These are phyloP conservation scores for Sitophilus oryzae DNA, from an alignment of 1,140 invertebrate species.

Conservation along the genomic window DNA sequence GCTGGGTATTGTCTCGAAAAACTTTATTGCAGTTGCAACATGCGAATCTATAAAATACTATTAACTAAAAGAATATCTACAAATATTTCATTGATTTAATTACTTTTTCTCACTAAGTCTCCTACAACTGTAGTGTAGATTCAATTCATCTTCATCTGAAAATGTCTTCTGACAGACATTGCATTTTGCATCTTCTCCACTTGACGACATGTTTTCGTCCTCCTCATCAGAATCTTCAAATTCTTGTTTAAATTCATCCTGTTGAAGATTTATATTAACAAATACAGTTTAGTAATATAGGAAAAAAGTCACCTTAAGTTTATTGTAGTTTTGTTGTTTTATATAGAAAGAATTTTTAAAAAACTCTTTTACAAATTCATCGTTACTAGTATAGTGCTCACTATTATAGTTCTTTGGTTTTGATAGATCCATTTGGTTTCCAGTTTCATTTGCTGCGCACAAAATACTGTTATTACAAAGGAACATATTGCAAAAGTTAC, in stretches of 20 bases:
- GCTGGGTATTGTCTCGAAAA: slow-evolving; percentile 36
- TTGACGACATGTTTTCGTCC: neutral
- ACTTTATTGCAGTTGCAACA: slow-evolving; percentile 35
- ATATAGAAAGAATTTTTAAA: neutral
- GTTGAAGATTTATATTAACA: no score
- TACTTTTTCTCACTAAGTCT: slow-evolving; percentile 21
- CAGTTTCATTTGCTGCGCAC: neutral
- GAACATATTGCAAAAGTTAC: neutral
- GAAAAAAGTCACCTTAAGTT: no score
- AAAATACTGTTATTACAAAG: neutral
- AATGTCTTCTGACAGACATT: slow-evolving; percentile 28
- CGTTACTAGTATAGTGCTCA: neutral
- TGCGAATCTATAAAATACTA: slow-evolving; percentile 16
- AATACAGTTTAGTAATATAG: no score
- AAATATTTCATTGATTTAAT: slow-evolving; percentile 5
- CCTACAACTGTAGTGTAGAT: slow-evolving; percentile 23
- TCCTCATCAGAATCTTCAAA: neutral
- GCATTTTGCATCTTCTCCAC: slow-evolving; percentile 25
- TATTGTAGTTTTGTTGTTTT: no score
- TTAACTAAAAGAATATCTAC: neutral
- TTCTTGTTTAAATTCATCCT: neutral
- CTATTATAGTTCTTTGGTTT: no score
- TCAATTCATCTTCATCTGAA: slow-evolving; percentile 8
- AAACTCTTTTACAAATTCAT: neutral
- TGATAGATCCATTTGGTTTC: no score